Evolutionary conservation across 2,797 vertebrate genomes (phyloP).

Genomic region (Spea hammondii): DNA sequence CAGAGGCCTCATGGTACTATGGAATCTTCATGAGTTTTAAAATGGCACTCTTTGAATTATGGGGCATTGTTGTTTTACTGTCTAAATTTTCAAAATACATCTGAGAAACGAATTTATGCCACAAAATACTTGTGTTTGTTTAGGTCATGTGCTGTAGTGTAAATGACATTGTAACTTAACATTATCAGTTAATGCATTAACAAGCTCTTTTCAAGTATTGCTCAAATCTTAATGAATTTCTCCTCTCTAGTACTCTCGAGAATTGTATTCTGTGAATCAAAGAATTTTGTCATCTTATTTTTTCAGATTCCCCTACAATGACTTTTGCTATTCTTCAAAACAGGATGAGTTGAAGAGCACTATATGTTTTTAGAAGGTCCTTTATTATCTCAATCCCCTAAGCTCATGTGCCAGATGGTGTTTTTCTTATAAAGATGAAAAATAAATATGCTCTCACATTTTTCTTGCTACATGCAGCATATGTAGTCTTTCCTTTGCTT

Average conservation of each 20-base stretch:
- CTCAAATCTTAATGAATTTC: slow-evolving; percentile 46
- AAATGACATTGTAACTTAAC: slow-evolving; percentile 20
- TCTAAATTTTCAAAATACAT: no score
- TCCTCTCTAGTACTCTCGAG: slow-evolving; percentile 29
- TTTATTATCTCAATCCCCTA: slow-evolving; percentile 41
- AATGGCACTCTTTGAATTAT: no score
- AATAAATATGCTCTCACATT: slow-evolving; percentile 43
- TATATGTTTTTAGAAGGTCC: slow-evolving; percentile 25
- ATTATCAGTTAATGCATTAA: slow-evolving; percentile 32
- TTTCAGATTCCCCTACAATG: slow-evolving; percentile 36
- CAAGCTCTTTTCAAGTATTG: slow-evolving; percentile 41
- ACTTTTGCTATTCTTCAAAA: slow-evolving; percentile 15
- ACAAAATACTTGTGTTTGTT: slow-evolving; percentile 5
- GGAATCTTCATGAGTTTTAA: no score
- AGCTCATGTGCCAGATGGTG: slow-evolving; percentile 42
- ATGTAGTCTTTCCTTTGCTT: slow-evolving; percentile 19
- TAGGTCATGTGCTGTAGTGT: background rate
- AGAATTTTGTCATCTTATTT: slow-evolving; percentile 43
- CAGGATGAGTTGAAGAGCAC: slow-evolving; percentile 18
- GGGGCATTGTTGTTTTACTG: no score
- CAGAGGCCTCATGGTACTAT: no score
- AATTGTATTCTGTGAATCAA: slow-evolving; percentile 32
- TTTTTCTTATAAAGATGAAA: slow-evolving; percentile 37
- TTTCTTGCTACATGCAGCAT: slow-evolving; percentile 33
- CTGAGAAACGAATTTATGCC: slow-evolving; percentile 9